Base-by-base conservation (phyloP, 2,888 invertebrate genomes). In the Sinhomidia bicolor region DNA sequence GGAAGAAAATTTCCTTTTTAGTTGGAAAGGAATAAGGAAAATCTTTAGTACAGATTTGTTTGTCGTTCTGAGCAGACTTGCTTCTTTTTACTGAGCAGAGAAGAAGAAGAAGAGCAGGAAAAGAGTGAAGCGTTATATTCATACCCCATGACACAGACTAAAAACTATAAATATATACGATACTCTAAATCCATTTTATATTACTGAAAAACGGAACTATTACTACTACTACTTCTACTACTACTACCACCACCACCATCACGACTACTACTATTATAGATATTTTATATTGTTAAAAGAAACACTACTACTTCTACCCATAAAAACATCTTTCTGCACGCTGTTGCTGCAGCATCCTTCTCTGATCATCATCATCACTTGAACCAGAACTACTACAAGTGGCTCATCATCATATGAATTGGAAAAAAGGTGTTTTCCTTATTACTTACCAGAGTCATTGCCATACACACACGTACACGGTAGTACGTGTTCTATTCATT, bases 31-130 rank as follows among this genome's bases (percentile, higher is more conserved):
- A 47, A 74, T 44, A 74, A 74, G 14, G 47, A 44, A 47, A 47
- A 44, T 14, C 47, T 23, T 85, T 81, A 80, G 79, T 85, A 81
- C 74, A 41, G 57, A 74, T 86, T 80, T 86, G 86, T 32, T 86
- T 86, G 71, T 86, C 60, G 81, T 23, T 81, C 81, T 86, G 85
- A n/a, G 47, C 65, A 47, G 84, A 20, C 76, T 29, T 20, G n/a
- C 5, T 51, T 32, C 10, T 12, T 36, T 41, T 20, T 23, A 29
- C 54, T 14, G 54, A 54, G 17, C 23, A 23, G 78, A 17, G 51
- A 54, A 26, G 20, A 9, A 41, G 51, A 74, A 14, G 6, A 74
- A 6, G 12, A 23, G 54, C 36, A 78, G 26, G n/a, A 54, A 29
- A 74, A 51, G n/a, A 51, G 51, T 51, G n/a, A 12, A 51, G n/a